Percentiles rank a stretch among this genome's conserved stretches.
Evolutionary conservation across 2,888 invertebrate species (phyloP).

Genomic region (Agrilus mali): DNA sequence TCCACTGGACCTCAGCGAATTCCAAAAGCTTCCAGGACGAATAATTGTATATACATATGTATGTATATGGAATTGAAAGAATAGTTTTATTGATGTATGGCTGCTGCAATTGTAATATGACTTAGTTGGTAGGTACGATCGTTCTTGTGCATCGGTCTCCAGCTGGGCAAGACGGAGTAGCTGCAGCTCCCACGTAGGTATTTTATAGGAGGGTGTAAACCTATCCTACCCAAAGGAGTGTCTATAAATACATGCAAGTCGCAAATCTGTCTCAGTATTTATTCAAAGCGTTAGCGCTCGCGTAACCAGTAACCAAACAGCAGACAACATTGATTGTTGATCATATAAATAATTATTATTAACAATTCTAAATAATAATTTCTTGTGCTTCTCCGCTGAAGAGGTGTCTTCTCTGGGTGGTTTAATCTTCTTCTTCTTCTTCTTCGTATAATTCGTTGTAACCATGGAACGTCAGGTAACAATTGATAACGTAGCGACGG

Average conservation of each 20-base stretch:
- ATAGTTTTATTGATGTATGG: too few species aligned
- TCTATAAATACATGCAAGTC: constrained; percentile 28
- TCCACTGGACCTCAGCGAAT: too few species aligned
- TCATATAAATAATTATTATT: too few species aligned
- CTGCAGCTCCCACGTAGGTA: constrained; percentile 8
- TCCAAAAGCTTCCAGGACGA: too few species aligned
- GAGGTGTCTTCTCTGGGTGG: constrained; percentile 1
- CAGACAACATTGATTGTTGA: too few species aligned
- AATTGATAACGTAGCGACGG: constrained; percentile 11
- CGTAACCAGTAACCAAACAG: too few species aligned
- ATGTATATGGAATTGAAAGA: too few species aligned
- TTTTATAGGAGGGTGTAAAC: constrained; percentile 19
- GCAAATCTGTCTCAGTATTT: constrained; percentile 26
- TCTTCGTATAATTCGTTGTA: constrained; percentile 4
- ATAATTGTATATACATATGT: too few species aligned
- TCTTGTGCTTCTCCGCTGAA: not conserved
- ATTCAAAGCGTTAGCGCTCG: constrained; percentile 9
- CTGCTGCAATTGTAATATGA: too few species aligned
- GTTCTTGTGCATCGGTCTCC: not conserved
- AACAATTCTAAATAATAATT: too few species aligned
- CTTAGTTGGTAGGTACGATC: not conserved
- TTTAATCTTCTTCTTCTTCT: constrained; percentile 3
- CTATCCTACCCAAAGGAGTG: constrained; percentile 27
- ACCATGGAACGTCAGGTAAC: constrained; percentile 31
- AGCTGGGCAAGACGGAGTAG: not conserved